Conservation (phyloP, 2,888 invertebrate species). For the Patella caerulea region DNA sequence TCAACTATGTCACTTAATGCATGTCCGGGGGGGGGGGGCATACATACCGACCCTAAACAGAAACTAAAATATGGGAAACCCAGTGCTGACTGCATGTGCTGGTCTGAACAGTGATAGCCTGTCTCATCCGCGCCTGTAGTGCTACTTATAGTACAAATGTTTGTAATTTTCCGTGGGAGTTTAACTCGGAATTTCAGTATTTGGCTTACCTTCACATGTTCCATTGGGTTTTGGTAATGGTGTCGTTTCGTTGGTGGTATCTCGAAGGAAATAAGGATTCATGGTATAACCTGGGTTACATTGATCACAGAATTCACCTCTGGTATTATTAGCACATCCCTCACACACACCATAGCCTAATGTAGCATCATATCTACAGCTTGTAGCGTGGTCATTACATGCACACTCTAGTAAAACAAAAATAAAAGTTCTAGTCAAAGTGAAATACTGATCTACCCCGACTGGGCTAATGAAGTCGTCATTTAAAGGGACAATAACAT, state of each 20-base stretch:
- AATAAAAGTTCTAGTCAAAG: neutral
- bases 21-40: too few species aligned
- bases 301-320: slow-evolving; percentile 42
- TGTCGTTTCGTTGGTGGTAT: neutral
- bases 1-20: too few species aligned
- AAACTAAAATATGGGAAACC: too few species aligned
- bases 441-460: neutral
- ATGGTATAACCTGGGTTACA: slow-evolving; percentile 39
- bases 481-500: too few species aligned
- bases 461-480: too few species aligned
- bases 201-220: slow-evolving; percentile 15
- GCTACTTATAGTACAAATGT: too few species aligned
- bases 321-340: slow-evolving; percentile 38
- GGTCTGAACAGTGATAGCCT: too few species aligned
- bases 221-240: neutral
- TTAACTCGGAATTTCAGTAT: too few species aligned
- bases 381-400: slow-evolving; percentile 41
- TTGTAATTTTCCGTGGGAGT: neutral
- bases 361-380: slow-evolving; percentile 39
- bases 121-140: too few species aligned
- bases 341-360: slow-evolving; percentile 43
- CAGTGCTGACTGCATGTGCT: too few species aligned
- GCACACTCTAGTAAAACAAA: slow-evolving; percentile 38
- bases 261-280: slow-evolving; percentile 30
- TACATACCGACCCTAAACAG: too few species aligned